Conservation (phyloP, 2,888 invertebrate species). For the Mimas tiliae region DNA sequence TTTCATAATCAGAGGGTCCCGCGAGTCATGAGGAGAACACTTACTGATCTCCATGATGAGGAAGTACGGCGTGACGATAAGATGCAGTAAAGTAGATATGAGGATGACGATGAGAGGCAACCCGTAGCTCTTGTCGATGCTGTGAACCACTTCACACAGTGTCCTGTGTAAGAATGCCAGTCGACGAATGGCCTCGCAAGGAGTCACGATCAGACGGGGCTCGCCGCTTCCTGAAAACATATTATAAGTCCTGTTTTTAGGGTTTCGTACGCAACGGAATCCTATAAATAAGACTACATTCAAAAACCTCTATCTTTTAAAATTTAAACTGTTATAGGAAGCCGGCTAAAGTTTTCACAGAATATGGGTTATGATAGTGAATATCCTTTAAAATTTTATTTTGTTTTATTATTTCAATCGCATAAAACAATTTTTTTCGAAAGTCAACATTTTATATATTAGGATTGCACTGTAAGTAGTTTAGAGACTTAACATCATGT, state of each 20-base stretch:
- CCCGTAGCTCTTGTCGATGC: slow-evolving; percentile 82
- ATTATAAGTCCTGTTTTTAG: background rate
- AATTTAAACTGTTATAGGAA: too few species aligned
- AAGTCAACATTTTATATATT: too few species aligned
- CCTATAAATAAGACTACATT: background rate
- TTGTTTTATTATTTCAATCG: too few species aligned
- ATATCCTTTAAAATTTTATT: too few species aligned
- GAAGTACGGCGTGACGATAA: slow-evolving; percentile 86
- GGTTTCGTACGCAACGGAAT: too few species aligned
- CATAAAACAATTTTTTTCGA: too few species aligned
- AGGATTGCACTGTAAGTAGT: too few species aligned
- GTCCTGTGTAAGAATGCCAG: slow-evolving; percentile 80
- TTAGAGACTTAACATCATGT: too few species aligned
- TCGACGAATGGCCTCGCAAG: slow-evolving; percentile 74
- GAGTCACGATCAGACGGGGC: slow-evolving; percentile 61
- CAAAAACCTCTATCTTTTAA: background rate
- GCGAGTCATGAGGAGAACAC: too few species aligned
- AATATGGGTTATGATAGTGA: too few species aligned
- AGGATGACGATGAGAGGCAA: slow-evolving; percentile 81
- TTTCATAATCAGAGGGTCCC: too few species aligned
- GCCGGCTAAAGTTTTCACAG: too few species aligned
- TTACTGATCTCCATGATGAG: slow-evolving; percentile 77
- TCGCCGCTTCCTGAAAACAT: slow-evolving; percentile 58
- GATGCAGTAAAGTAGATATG: slow-evolving; percentile 84
- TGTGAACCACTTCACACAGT: slow-evolving; percentile 79